Conservation (phyloP, 2,888 invertebrate genomes). For the Tromatobia lineatoria region DNA sequence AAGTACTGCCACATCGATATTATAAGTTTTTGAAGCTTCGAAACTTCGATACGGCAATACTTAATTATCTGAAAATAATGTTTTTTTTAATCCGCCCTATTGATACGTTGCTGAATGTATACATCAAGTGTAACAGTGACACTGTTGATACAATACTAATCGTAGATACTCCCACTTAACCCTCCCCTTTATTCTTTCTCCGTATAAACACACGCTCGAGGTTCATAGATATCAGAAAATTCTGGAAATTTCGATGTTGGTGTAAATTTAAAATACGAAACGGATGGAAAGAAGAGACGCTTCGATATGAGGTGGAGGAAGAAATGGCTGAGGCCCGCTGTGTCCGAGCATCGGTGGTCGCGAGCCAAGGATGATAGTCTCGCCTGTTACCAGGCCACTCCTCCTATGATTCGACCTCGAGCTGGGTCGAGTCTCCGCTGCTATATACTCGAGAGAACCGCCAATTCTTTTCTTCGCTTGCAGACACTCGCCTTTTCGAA, state of each 20-base stretch:
- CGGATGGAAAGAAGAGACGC: slow-evolving; percentile 13
- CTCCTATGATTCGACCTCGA: slow-evolving; percentile 73
- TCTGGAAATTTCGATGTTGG: slow-evolving; percentile 31
- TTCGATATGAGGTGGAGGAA: slow-evolving; percentile 22
- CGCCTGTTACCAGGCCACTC: slow-evolving; percentile 74
- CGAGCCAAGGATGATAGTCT: slow-evolving; percentile 70
- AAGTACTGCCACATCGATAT: too few species aligned
- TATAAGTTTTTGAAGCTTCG: too few species aligned
- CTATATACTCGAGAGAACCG: slow-evolving; percentile 55
- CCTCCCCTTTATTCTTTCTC: not conserved
- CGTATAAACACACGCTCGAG: not conserved
- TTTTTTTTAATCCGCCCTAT: too few species aligned
- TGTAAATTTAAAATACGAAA: slow-evolving; percentile 42
- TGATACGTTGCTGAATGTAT: slow-evolving; percentile 14
- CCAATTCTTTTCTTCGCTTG: slow-evolving; percentile 60
- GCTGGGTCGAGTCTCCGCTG: slow-evolving; percentile 68
- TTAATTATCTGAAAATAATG: too few species aligned
- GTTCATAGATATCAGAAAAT: slow-evolving; percentile 48
- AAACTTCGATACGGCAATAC: too few species aligned
- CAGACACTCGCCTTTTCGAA: not conserved
- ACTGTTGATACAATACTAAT: slow-evolving; percentile 28
- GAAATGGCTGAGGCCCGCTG: slow-evolving; percentile 36
- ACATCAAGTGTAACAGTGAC: not conserved
- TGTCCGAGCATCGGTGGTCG: slow-evolving; percentile 61
- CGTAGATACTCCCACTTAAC: slow-evolving; percentile 26